Evolutionary conservation across 1,140 invertebrate species (phyloP).

Genomic region (Andricus grossulariae): DNA sequence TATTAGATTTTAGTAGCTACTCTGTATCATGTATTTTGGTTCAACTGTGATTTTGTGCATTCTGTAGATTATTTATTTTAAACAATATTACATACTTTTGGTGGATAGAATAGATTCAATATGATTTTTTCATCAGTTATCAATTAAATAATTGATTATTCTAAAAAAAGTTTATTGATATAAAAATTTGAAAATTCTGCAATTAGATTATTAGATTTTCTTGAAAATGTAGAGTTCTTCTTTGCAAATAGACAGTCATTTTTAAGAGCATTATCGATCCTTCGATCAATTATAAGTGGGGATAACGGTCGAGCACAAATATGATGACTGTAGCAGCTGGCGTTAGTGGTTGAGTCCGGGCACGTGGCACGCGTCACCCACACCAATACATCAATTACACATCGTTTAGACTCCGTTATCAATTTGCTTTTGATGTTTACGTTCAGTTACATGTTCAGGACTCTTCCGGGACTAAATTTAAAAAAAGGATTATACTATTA

Average conservation of each 20-base stretch:
- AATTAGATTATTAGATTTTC: neutral
- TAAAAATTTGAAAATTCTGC: no score
- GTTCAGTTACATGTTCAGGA: neutral
- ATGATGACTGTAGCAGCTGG: constrained; percentile 29
- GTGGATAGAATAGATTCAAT: no score
- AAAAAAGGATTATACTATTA: no score
- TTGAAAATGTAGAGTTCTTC: neutral
- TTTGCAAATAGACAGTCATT: neutral
- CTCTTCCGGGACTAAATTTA: no score
- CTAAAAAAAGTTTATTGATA: no score
- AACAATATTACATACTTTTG: no score
- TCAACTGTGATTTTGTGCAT: no score
- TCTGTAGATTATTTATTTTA: no score
- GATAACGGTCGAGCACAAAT: constrained; percentile 8
- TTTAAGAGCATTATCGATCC: neutral
- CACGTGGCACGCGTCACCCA: constrained; percentile 30
- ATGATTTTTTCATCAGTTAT: no score
- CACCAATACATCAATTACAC: constrained; percentile 20
- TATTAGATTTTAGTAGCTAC: fast-evolving
- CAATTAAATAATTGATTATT: no score
- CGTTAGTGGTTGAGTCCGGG: neutral
- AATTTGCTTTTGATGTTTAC: neutral
- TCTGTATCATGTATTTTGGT: no score
- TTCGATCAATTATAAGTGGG: neutral
- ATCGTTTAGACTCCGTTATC: neutral